Evolutionary conservation across 2,113 vertebrate species (phyloP).

Genomic region (Elephantulus edwardii): DNA sequence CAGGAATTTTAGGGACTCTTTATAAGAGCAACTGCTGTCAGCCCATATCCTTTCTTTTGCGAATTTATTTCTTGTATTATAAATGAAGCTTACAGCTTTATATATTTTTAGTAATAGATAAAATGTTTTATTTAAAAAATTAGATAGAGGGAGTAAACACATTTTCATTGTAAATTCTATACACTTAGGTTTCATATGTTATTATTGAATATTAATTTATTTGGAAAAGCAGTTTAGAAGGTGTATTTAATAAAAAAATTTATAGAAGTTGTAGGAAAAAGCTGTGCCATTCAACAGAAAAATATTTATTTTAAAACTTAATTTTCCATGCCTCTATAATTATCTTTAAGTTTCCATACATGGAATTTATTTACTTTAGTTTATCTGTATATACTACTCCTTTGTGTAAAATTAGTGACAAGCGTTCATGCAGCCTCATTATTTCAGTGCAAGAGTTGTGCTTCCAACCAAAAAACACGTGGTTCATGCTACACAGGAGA

Average conservation of each 20-base stretch:
- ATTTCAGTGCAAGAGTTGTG: no score
- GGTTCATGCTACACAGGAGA: no score
- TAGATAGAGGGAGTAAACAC: not conserved
- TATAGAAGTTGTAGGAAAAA: not conserved
- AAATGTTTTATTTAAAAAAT: constrained; percentile 30
- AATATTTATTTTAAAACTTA: not conserved
- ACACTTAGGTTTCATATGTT: not conserved
- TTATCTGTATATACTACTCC: not conserved
- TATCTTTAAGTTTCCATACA: not conserved
- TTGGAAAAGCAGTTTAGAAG: not conserved
- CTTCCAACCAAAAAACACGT: no score
- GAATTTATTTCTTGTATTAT: not conserved
- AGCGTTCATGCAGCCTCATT: not conserved
- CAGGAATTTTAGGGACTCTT: not conserved
- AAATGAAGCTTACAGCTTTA: not conserved
- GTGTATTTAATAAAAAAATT: not conserved
- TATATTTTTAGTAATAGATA: constrained; percentile 18
- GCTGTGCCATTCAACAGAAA: not conserved
- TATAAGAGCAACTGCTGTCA: not conserved
- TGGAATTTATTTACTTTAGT: not conserved
- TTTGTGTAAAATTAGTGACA: not conserved
- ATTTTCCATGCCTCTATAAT: not conserved
- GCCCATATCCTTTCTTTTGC: constrained; percentile 4
- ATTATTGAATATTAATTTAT: constrained; percentile 14
- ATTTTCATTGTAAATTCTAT: not conserved